Percentiles rank a stretch among this genome's conserved stretches.
These are phyloP conservation scores for Eublepharis macularius DNA, from an alignment of 2,113 vertebrate species.

Conservation along the genomic window DNA sequence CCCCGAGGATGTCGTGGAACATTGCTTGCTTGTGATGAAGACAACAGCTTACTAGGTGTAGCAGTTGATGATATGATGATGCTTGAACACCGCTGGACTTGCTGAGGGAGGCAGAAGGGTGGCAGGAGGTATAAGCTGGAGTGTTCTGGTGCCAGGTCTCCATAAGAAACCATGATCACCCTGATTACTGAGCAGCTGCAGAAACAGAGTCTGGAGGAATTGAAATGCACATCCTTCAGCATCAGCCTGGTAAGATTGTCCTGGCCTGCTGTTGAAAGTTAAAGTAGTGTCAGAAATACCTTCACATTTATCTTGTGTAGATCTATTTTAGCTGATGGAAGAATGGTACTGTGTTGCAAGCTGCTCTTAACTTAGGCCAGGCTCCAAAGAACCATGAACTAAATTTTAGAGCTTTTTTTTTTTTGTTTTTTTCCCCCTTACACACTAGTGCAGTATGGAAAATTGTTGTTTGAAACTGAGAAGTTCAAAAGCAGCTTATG, in stretches of 20 bases:
- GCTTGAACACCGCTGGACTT: slow-evolving; percentile 10
- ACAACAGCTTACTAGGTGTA: background rate
- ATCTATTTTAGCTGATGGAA: background rate
- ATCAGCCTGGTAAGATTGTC: slow-evolving; percentile 81
- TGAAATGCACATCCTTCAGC: slow-evolving; percentile 83
- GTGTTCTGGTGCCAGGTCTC: slow-evolving; percentile 5
- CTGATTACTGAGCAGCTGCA: slow-evolving; percentile 88
- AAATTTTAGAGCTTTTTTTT: background rate
- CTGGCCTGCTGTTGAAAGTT: background rate
- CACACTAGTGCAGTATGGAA: background rate
- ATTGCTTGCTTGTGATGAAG: slow-evolving; percentile 15
- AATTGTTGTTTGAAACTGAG: background rate
- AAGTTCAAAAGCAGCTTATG: background rate
- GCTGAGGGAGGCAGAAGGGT: slow-evolving; percentile 30
- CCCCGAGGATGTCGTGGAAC: background rate
- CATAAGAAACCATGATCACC: slow-evolving; percentile 81
- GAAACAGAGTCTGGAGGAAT: slow-evolving; percentile 88
- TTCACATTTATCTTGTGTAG: background rate
- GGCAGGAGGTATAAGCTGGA: slow-evolving; percentile 31
- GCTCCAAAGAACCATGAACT: background rate
- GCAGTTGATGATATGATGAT: background rate
- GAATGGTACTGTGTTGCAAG: background rate
- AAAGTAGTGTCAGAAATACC: background rate
- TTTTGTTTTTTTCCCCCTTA: background rate
- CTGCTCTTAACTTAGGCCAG: background rate